Conservation (phyloP, 2,888 invertebrate species). For the Linnaemya tessellans region DNA sequence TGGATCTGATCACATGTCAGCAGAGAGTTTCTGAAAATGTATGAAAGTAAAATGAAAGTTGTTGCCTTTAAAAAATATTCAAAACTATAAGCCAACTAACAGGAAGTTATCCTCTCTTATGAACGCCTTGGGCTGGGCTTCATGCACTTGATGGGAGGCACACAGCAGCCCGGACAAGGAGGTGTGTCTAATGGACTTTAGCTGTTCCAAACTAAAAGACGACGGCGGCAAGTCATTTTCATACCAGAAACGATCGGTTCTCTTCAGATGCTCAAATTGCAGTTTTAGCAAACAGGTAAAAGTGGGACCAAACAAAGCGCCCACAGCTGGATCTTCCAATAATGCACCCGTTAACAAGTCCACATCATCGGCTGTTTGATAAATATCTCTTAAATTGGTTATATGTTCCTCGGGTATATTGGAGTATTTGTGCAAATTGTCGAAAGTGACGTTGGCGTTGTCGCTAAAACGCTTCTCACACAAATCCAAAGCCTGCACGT, state of each 20-base stretch:
- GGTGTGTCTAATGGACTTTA: conserved; percentile 91
- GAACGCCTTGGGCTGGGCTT: conserved; percentile 93
- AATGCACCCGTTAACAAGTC: conserved; percentile 93
- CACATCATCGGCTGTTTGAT: conserved; percentile 90
- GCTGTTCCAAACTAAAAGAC: conserved; percentile 89
- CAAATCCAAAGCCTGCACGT: conserved; percentile 87
- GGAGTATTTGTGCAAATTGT: conserved; percentile 75
- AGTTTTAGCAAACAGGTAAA: conserved; percentile 92
- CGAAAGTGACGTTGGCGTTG: conserved; percentile 79
- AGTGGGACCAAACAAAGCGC: conserved; percentile 93
- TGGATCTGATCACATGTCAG: conserved; percentile 90
- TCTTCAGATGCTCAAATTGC: conserved; percentile 92
- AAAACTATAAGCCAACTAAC: conserved; percentile 84
- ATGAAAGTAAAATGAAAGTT: neutral
- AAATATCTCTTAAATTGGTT: conserved; percentile 87
- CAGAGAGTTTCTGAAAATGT: conserved; percentile 86
- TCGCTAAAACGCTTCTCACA: conserved; percentile 84
- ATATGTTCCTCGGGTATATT: conserved; percentile 85
- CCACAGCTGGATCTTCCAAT: conserved; percentile 90
- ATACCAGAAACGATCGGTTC: conserved; percentile 97
- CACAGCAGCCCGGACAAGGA: conserved; percentile 92
- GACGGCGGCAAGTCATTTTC: conserved; percentile 97
- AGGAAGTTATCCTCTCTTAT: conserved; percentile 93
- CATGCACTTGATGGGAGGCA: conserved; percentile 87
- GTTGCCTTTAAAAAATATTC: neutral